Base-by-base conservation (phyloP, 2,113 vertebrate genomes). In the Centropristis striata region DNA sequence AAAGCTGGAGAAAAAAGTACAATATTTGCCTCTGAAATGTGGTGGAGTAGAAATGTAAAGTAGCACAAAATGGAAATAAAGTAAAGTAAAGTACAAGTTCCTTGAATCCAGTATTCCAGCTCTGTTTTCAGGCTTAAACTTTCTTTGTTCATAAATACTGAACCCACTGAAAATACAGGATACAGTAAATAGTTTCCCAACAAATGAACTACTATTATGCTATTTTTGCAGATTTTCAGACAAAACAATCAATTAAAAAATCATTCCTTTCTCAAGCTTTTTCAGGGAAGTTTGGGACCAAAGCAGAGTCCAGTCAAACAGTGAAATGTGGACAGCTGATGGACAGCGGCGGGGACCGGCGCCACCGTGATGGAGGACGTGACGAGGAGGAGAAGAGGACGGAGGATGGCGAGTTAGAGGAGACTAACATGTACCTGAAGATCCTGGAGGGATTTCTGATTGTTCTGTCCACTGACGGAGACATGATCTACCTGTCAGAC, bases 401-500 rank as follows among this genome's bases (percentile, higher is more conserved):
- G 82, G 94, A 70, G 83, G 92, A 90, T 1, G 18, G 21, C 0
- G 90, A 95, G 64, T 61, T 1, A 12, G 68, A 80, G 46, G 92
- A 94, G 74, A 81, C 47, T 0, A 71, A 25, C 51, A 55, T 94
- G 71, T 97, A 96, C 90, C 95, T 98, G 85, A 96, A 96, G 87
- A 94, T 95, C 71, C 91, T 99, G 93, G 97, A 98, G 85, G 97
- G 97, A 9, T 99, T 99, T 92, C 92, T 99, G 71, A 95, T 97
- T 1, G 96, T 99, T 63, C 92, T 98, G 86, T 97, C 97, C 70
- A 95, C 96, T 49, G 95, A 97, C 55, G 98, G 98, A 41, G 97
- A 98, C 92, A 96, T 99, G 93, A 96, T 99, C 91, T 99, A 97
- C 89, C 87, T 99, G 72, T 98, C 98, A 0, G 96, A 97, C 81